Conservation (phyloP, 2,113 vertebrate species). For the Phyllostomus discolor region DNA sequence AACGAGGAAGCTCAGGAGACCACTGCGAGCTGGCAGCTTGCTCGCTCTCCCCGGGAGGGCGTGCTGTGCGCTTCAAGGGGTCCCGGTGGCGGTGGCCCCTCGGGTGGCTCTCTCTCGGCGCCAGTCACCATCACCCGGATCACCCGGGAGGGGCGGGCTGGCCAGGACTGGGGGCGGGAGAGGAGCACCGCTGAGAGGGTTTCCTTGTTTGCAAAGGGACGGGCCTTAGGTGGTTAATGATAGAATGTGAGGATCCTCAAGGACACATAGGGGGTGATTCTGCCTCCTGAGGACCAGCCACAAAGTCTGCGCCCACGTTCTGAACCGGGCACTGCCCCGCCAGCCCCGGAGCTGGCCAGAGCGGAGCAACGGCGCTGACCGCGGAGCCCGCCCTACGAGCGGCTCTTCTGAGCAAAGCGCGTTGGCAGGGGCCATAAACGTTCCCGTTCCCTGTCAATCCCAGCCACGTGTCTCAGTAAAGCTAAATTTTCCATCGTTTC, state of each 20-base stretch:
- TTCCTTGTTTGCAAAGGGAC: not conserved
- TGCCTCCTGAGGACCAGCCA: not conserved
- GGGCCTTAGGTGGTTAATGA: not conserved
- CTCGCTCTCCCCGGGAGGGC: not conserved
- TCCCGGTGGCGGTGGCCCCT: accelerated
- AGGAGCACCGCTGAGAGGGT: not conserved
- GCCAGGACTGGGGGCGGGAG: not conserved
- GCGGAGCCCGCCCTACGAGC: not conserved
- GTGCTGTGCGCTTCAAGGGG: not conserved
- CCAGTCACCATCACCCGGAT: not conserved
- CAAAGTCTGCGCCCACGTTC: not conserved
- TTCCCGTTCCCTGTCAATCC: not conserved
- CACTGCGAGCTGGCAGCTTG: not conserved
- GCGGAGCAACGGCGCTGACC: not conserved
- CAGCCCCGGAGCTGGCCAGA: not conserved
- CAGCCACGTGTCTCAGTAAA: not conserved
- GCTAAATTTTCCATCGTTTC: not conserved
- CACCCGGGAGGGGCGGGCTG: not conserved
- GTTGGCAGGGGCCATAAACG: not conserved
- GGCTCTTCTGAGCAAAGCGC: not conserved
- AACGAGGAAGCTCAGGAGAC: not conserved
- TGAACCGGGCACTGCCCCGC: not conserved
- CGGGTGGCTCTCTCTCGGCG: not conserved
- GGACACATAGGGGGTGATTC: not conserved
- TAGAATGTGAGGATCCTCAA: not conserved